These are phyloP conservation scores for Paraescarpia echinospica DNA, from an alignment of 1,140 invertebrate genomes.

Conservation along the genomic window DNA sequence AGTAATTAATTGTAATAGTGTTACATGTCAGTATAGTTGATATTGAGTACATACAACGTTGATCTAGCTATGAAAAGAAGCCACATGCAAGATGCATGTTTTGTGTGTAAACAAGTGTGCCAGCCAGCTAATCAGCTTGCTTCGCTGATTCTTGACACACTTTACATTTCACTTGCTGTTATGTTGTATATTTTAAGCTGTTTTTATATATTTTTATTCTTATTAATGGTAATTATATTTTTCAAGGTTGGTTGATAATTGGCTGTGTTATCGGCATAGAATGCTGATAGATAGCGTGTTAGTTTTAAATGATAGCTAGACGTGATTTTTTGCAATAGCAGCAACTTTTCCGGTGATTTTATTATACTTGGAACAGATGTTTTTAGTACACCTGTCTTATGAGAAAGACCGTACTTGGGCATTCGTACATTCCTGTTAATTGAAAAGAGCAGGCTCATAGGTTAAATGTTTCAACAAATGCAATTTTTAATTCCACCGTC, in stretches of 20 bases:
- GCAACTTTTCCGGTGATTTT: not conserved
- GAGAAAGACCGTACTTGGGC: not conserved
- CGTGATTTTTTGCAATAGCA: not conserved
- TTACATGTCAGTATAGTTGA: not conserved
- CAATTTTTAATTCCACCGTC: not conserved
- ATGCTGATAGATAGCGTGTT: not conserved
- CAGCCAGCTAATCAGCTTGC: not conserved
- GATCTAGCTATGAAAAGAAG: not conserved
- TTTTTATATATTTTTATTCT: conserved; percentile 3
- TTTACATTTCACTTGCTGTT: not conserved
- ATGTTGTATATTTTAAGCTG: not conserved
- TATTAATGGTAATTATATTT: not conserved
- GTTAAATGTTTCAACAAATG: not conserved
- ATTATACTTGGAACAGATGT: not conserved
- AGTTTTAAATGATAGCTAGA: not conserved
- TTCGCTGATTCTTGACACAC: not conserved
- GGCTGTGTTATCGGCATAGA: not conserved
- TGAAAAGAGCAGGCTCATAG: not conserved
- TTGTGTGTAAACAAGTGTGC: not conserved
- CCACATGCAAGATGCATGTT: not conserved
- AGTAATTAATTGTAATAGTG: not conserved
- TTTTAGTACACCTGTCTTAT: not conserved
- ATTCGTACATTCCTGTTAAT: not conserved
- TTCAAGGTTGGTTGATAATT: not conserved
- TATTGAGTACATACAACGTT: not conserved